A percentile compares a stretch with the other conserved stretches of the same genome.
Conservation (phyloP, 2,113 vertebrate genomes). For the Tapirus terrestris region DNA sequence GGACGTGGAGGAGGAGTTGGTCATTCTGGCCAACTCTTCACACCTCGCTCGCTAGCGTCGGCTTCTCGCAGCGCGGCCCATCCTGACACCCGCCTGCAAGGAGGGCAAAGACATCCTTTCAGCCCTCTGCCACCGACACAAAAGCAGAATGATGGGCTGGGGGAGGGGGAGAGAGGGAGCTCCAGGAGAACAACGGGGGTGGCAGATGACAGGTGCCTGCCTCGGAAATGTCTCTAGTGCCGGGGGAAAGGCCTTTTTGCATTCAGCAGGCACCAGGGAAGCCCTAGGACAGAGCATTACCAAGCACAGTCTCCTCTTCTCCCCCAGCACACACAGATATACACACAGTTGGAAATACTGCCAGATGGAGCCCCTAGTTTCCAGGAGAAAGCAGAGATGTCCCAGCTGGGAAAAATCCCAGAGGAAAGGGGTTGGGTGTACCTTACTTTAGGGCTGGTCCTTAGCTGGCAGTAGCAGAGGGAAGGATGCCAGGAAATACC, state of each 20-base stretch:
- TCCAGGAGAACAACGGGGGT: conserved; percentile 44
- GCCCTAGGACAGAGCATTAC: neutral
- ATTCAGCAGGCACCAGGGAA: neutral
- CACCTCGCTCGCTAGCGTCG: conserved; percentile 76
- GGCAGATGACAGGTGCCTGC: conserved; percentile 70
- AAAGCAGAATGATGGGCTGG: conserved; percentile 44
- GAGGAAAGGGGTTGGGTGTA: neutral
- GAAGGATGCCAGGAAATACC: conserved; percentile 13
- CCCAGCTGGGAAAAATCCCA: neutral
- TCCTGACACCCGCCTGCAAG: conserved; percentile 55
- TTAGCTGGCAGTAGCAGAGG: neutral
- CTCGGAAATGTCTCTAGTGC: conserved; percentile 49
- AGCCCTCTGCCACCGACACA: conserved; percentile 51
- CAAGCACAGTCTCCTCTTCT: neutral
- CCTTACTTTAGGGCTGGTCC: conserved; percentile 65
- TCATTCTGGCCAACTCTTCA: conserved; percentile 85
- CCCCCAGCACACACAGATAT: neutral
- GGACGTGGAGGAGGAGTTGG: conserved; percentile 86
- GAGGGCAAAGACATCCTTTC: conserved; percentile 53
- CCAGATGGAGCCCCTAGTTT: conserved; percentile 6
- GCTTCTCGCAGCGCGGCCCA: conserved; percentile 76
- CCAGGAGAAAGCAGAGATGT: neutral
- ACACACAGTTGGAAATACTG: neutral
- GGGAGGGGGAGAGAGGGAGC: neutral
- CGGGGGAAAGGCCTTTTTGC: neutral